Base-by-base conservation (phyloP, 2,888 invertebrate genomes). In the Spilosoma lubricipeda region DNA sequence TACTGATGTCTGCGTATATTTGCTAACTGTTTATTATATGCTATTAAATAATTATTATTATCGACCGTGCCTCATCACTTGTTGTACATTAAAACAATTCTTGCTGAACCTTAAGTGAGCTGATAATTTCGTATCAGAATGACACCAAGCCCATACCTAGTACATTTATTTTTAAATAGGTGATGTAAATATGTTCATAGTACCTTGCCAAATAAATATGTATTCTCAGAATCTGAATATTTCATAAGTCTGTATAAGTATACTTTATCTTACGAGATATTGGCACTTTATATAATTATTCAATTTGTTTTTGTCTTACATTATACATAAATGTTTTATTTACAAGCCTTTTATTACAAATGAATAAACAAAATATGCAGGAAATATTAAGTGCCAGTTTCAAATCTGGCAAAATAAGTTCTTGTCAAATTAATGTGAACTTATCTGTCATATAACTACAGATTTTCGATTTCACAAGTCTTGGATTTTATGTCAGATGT, bases 281-380 rank as follows among this genome's bases (percentile, higher is more conserved):
- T 88, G 88, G 88, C 88, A 88, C 88, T 86, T 87, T 81, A 86
- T 82, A 82, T 85, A 85, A 79, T 83, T 82, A 76, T 80, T 76
- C 42, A 76, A 77, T 80, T 80, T 79, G 73, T 75, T 74, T 64
- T 69, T 39, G 75, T 77, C 63, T 76, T 78, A 78, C 18, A 63
- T 59, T 27, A 79, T 2, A 13, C 45, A 23, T 56, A 56, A 36
- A 39, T 81, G 78, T 68, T 67, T 71, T 84, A 84, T 83, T 82
- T 83, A 83, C 82, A 84, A 82, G 81, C 82, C 27, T 56, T 59
- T 59, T 42, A 59, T 59, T 63, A 59, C 18, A 39, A 45, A 30
- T 36, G 8, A n/a, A 56, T 15, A 30, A 67, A 30, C 30, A 33
- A 33, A 67, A 5, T 30, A 63, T 18, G 30, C 30, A 18, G 7